Evolutionary conservation across 53 echinoderm and acorn worm species (phyloP).

Genomic region (Zoroaster sp.): DNA sequence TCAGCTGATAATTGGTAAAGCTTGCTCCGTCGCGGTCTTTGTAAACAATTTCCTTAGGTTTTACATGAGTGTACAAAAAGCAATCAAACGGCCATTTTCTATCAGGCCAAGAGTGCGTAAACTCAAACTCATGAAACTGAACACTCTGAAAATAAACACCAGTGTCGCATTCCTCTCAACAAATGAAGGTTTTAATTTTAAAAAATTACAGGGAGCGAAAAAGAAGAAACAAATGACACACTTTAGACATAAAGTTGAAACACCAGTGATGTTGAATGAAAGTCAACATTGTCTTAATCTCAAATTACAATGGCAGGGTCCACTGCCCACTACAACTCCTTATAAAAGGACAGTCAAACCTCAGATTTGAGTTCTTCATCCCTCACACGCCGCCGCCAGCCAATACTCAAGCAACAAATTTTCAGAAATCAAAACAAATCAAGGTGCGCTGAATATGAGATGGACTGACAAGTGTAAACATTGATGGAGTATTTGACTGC

Average conservation of each 20-base stretch:
- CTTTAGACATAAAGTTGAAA: neutral
- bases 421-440: constrained; percentile 20
- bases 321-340: neutral
- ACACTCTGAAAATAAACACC: constrained; percentile 35
- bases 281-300: constrained; percentile 42
- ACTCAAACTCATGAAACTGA: neutral
- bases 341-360: constrained; percentile 4
- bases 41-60: constrained; percentile 28
- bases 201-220: neutral
- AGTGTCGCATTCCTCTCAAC: neutral
- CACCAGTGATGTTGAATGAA: neutral
- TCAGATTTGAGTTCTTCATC: neutral
- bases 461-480: constrained; percentile 36
- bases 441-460: constrained; percentile 1
- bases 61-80: neutral
- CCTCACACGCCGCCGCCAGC: too few relatives aligned
- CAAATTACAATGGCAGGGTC: constrained; percentile 3
- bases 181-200: neutral
- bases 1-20: constrained; percentile 2
- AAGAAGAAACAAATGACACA: neutral
- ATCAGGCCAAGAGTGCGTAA: neutral
- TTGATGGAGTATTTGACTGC: neutral
- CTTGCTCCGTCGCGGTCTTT: neutral
- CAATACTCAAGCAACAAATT: neutral
- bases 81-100: constrained; percentile 14